phyloP scores from a whole-genome alignment of 2,888 invertebrate species.

The Seira musarum region DNA sequence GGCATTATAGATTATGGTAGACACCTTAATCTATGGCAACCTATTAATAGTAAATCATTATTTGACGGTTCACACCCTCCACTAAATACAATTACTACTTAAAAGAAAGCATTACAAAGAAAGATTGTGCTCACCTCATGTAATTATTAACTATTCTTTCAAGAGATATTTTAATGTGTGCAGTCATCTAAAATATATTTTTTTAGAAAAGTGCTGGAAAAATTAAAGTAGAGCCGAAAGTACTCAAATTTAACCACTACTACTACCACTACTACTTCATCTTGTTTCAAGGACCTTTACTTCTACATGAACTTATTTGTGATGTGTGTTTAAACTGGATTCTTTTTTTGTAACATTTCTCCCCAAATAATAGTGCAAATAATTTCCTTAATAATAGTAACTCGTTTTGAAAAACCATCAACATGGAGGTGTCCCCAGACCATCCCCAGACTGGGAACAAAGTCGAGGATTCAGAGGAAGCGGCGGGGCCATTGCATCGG shows the following conservation, averaged over 20 bases:
- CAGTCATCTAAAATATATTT: too few relatives aligned
- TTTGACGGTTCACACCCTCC: neutral
- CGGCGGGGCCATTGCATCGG: constrained; percentile 67
- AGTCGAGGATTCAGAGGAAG: constrained; percentile 67
- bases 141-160: neutral
- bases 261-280: too few relatives aligned
- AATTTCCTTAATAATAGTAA: neutral
- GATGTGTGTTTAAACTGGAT: neutral
- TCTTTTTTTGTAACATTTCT: neutral
- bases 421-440: constrained; percentile 63
- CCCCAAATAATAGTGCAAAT: constrained; percentile 5
- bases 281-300: neutral
- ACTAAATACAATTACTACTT: neutral
- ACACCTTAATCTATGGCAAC: neutral
- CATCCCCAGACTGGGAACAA: constrained; percentile 68
- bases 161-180: too few relatives aligned
- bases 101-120: neutral
- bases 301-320: neutral
- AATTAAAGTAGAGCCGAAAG: too few relatives aligned
- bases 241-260: too few relatives aligned
- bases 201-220: too few relatives aligned
- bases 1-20: neutral
- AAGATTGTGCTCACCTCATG: neutral
- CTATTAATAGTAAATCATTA: neutral
- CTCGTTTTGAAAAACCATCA: constrained; percentile 3